Conservation (phyloP, 2,113 vertebrate species). For the Excalfactoria chinensis region DNA sequence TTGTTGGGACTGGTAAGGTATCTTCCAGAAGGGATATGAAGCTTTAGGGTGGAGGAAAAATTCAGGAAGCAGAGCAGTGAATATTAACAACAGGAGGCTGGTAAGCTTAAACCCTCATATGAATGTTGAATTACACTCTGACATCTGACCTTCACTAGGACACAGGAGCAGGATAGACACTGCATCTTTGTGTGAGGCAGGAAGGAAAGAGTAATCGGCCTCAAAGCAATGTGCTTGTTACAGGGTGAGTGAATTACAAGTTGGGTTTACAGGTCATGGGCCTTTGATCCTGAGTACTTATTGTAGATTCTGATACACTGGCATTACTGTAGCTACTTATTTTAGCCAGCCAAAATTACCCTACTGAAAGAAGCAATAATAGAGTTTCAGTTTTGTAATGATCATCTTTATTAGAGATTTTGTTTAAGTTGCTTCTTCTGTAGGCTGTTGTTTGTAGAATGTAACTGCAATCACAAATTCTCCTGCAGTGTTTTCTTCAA, state of each 20-base stretch:
- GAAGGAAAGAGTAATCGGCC: not conserved
- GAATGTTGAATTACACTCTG: not conserved
- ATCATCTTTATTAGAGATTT: not conserved
- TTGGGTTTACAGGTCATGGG: not conserved
- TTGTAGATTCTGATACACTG: not conserved
- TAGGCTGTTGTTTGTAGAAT: not conserved
- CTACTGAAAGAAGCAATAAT: not conserved
- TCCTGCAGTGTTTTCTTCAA: not conserved
- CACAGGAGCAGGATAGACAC: not conserved
- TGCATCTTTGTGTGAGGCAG: not conserved
- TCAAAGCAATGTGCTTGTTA: not conserved
- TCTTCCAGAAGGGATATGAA: not conserved
- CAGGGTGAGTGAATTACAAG: not conserved
- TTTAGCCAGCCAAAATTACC: not conserved
- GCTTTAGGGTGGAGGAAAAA: accelerated
- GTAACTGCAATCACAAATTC: not conserved
- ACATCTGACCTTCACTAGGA: not conserved
- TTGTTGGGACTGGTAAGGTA: not conserved
- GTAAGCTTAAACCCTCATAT: not conserved
- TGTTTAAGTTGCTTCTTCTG: not conserved
- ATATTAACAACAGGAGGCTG: not conserved
- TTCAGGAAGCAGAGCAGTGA: not conserved
- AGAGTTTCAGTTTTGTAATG: not conserved
- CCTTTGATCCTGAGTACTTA: not conserved
- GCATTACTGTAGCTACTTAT: not conserved